Evolutionary conservation across 2,797 vertebrate species (phyloP), one percentile per base, ranked within the genome.

Genomic region (Acipenser transmontanus): DNA sequence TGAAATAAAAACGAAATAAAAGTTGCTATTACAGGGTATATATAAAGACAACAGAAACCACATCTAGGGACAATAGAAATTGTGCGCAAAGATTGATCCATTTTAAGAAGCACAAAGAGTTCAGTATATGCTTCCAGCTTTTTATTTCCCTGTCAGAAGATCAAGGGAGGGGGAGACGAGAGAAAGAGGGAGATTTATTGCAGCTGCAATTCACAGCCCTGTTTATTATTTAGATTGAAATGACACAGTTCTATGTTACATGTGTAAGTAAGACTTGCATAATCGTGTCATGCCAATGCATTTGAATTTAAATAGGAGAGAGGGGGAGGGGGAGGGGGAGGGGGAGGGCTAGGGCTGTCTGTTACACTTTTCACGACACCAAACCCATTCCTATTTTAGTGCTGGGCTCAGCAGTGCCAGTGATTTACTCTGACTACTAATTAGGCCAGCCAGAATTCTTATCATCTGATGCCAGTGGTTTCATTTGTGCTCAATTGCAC

Each of bases 1-100:
- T 80, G 85, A 83, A 82, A 77, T 72, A 56, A 68, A 82, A 80
- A 85, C 81, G 84, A 85, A 88, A 87, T 86, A 84, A 86, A 83
- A 84, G 84, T 83, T 83, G 78, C 84, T 81, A 85, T 87, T 84
- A 85, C 79, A 79, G 83, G 88, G 84, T 84, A 34, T 34, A 34
- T 34, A 34, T 34, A 34, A 34, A 34, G 65, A 17, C 17, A 17
- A 17, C 17, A 17, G 65, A 63, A 63, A 68, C 50, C 49, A 50
- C 50, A 50, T 62, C 60, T 61, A 62, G 61, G 59, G 20, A 34
- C 34, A 20, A 68, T 51, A 50, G 60, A 51, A 61, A 68, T 51
- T 17, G 60, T 13, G 57, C 34, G 54, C 60, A 61, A 62, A 68
- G 61, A 47, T 52, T 13, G 62, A 47, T 51, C 50, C 62, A 34